Percentiles rank a stretch among this genome's conserved stretches.
Evolutionary conservation across 2,797 vertebrate genomes (phyloP).

Genomic region (Helarctos malayanus): DNA sequence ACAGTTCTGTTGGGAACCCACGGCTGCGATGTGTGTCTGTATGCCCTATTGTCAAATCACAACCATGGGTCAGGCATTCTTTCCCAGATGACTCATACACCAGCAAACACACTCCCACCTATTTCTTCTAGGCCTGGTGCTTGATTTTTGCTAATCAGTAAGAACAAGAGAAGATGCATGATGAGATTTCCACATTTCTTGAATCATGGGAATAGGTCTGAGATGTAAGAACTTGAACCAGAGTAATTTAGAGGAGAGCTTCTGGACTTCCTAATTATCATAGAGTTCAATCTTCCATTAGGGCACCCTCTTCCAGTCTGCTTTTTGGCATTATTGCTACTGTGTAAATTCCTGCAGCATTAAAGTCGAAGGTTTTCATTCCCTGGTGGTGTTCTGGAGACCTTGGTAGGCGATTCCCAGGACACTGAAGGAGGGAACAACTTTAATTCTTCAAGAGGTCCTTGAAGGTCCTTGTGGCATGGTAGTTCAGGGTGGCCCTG

Average conservation of each 20-base stretch:
- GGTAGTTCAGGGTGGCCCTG: slow-evolving; percentile 79
- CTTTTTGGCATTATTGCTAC: slow-evolving; percentile 50
- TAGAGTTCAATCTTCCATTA: neutral
- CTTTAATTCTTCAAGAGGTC: slow-evolving; percentile 83
- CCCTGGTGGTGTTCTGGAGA: slow-evolving; percentile 67
- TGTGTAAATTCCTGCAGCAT: slow-evolving; percentile 56
- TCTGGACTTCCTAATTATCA: slow-evolving; percentile 14
- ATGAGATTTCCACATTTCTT: slow-evolving; percentile 39
- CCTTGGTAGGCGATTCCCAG: slow-evolving; percentile 75
- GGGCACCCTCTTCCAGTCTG: slow-evolving; percentile 54
- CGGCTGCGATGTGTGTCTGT: neutral
- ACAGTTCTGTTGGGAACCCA: neutral
- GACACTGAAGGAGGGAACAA: slow-evolving; percentile 66
- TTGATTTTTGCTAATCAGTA: neutral
- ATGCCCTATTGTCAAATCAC: neutral
- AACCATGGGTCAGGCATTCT: neutral
- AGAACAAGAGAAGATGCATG: neutral
- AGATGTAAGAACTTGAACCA: neutral
- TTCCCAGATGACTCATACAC: neutral
- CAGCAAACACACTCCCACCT: neutral
- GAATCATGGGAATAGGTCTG: neutral
- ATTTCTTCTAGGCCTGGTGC: neutral
- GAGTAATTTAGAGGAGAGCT: slow-evolving; percentile 32
- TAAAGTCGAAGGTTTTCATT: slow-evolving; percentile 78
- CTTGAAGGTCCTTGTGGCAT: slow-evolving; percentile 75